Percentiles rank a stretch among this genome's conserved stretches.
These are phyloP conservation scores for Drosophila miranda DNA, from an alignment of 1,140 invertebrate species.

Conservation along the genomic window DNA sequence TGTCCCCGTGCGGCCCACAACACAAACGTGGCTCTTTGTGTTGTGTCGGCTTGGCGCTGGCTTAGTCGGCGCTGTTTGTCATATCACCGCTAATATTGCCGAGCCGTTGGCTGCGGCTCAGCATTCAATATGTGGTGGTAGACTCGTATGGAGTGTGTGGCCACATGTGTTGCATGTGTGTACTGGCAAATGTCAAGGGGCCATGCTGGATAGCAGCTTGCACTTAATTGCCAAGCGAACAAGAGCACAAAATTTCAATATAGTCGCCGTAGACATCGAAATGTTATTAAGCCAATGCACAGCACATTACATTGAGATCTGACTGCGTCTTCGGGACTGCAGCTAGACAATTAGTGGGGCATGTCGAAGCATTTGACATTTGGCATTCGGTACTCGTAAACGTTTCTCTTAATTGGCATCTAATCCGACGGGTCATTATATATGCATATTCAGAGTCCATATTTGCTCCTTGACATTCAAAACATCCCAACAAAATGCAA, in stretches of 20 bases:
- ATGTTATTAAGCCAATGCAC: constrained; percentile 45
- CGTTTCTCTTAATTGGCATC: constrained; percentile 34
- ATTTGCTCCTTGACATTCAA: background rate
- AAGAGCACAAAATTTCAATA: constrained; percentile 62
- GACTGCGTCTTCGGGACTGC: constrained; percentile 1
- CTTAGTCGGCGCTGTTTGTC: constrained; percentile 59
- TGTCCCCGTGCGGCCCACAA: constrained; percentile 16
- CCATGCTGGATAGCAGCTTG: constrained; percentile 51
- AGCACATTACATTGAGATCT: constrained; percentile 38
- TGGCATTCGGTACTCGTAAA: constrained; percentile 15
- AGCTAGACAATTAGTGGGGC: constrained; percentile 25
- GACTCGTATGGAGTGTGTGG: background rate
- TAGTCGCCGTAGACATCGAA: constrained; percentile 41
- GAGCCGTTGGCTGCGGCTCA: constrained; percentile 51
- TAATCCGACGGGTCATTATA: constrained; percentile 34
- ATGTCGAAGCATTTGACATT: constrained; percentile 7
- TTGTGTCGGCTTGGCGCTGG: constrained; percentile 36
- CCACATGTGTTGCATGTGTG: background rate
- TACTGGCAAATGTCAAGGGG: constrained; percentile 55
- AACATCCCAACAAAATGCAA: background rate
- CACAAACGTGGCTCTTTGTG: constrained; percentile 47
- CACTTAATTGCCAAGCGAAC: constrained; percentile 71
- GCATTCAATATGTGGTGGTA: constrained; percentile 33
- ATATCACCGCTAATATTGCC: constrained; percentile 72
- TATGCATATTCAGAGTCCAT: constrained; percentile 36